Conservation (phyloP, 2,797 vertebrate species). For the Halcyon chelicuti region DNA sequence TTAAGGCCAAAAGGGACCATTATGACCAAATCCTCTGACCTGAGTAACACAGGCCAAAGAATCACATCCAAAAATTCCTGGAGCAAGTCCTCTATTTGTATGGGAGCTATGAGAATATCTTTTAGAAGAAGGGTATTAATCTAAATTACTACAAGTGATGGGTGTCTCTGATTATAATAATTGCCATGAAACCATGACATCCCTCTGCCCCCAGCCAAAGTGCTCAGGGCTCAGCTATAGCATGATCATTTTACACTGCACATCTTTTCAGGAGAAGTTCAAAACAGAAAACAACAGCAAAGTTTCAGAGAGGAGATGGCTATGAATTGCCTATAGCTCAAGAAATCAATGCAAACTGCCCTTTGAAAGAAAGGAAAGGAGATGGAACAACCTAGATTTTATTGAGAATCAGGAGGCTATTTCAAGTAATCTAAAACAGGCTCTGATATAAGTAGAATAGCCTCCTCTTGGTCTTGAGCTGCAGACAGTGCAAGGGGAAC, state of each 20-base stretch:
- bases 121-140: not conserved
- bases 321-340: not conserved
- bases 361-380: not conserved
- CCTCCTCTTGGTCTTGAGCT: not conserved
- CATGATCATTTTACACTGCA: not conserved
- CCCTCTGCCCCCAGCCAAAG: not conserved
- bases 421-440: not conserved
- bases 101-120: not conserved
- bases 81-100: not conserved
- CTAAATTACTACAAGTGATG: not conserved
- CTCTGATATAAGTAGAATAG: not conserved
- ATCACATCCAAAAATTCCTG: not conserved
- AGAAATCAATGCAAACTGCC: not conserved
- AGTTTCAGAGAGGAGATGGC: not conserved
- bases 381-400: not conserved
- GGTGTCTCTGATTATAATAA: not conserved
- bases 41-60: not conserved
- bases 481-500: not conserved
- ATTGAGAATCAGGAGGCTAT: not conserved
- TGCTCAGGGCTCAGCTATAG: not conserved
- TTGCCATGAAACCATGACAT: not conserved
- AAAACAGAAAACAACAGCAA: not conserved
- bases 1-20: not conserved
- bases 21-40: not conserved
- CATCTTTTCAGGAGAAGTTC: not conserved